Evolutionary conservation across 2,888 invertebrate species (phyloP), one percentile per base, ranked within the genome.

Genomic region (Perizoma flavofasciatum): DNA sequence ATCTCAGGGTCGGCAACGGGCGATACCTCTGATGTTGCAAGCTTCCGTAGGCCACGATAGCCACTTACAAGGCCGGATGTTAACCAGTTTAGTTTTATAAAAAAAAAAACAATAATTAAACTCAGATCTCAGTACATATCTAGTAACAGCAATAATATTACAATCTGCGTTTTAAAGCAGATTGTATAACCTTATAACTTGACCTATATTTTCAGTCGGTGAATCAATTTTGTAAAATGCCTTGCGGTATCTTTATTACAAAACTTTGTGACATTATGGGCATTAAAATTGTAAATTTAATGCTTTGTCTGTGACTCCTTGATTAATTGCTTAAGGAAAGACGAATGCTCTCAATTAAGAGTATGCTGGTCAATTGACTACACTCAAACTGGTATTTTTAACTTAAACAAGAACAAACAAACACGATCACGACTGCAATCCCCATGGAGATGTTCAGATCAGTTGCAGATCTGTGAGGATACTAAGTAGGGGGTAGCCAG

Each of bases 121-220:
- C n/a, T n/a, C n/a, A n/a, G n/a, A n/a, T 22, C 22, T 22, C 22
- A 22, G 22, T 22, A 3, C 22, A 22, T 51, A 53, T 67, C 67
- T 53, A 63, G 59, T 58, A 34, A 63, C 52, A 52, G 43, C 32
- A 44, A 44, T 34, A 55, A 49, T 40, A 9, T 34, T 22, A 39
- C 3, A 22, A 22, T 47, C 49, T 33, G 22, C 41, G 53, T 50
- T 50, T 10, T 11, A n/a, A 46, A 60, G 55, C 54, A 45, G 41
- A 45, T 48, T n/a, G n/a, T n/a, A n/a, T n/a, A n/a, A 22, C 22
- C 22, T 22, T 50, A 49, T 63, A 58, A 59, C 64, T 68, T 74
- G 74, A 72, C 71, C 72, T 67, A 75, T 55, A 75, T 75, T 68
- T 67, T 59, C 66, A 69, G 59, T 56, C 64, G 59, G 65, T 69